Base-by-base conservation (phyloP, 2,888 invertebrate genomes). In the Drosophila meridionalis region DNA sequence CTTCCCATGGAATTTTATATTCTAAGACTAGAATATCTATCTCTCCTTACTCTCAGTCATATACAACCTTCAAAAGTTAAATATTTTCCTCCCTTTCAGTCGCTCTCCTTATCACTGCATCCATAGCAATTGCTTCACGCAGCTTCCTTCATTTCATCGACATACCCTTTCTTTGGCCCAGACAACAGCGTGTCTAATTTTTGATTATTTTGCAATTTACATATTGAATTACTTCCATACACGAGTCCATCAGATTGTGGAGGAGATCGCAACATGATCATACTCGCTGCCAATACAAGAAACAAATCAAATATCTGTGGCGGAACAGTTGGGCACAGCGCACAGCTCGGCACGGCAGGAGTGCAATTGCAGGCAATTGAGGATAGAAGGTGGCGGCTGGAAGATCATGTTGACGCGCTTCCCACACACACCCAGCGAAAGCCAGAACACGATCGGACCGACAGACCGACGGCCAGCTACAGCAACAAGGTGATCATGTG, bases 121-220 rank as follows among this genome's bases (percentile, higher is more conserved):
- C 2, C 36, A 4, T 20, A 56, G 43, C 36, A 40, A 34, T 70
- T 56, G 20, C 26, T 20, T 4, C 61, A 61, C 20, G 55, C 36
- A 63, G 50, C n/a, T 38, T 30, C 30, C 11, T 50, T 26, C 50
- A 40, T 55, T 40, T 52, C 30, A 20, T 45, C 28, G 14, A 48
- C 36, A 34, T n/a, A n/a, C 14, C 45, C 48, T 40, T 38, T 53
- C 42, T 45, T 57, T 6, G 38, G 43, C 26, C 55, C 50, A 60
- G 60, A 47, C 55, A 59, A 68, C 77, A 78, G 84, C 88, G 78
- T 83, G 76, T 88, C 91, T 82, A 91, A 91, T 91, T 89, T 87
- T 87, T 91, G 90, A 91, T 91, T 91, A 82, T 85, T 80, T 85
- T 82, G 84, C 86, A 91, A 91, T 91, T 86, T 90, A 88, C 89